Conservation (phyloP, 1,140 invertebrate species). For the Periplaneta americana region DNA sequence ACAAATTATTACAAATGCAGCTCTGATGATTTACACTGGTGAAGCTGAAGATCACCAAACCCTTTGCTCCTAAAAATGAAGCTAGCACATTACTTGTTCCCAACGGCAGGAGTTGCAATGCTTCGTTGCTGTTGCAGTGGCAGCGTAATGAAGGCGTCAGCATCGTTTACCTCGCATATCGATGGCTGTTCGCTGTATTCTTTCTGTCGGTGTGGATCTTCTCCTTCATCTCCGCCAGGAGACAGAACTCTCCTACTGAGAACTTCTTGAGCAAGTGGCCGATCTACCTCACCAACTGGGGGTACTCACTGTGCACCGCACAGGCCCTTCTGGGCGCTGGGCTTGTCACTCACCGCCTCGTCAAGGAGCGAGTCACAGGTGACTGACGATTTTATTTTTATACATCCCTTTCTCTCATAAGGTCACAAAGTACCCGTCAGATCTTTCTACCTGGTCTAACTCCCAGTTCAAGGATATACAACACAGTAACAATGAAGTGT, state of each 20-base stretch:
- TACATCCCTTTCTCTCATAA: too few species aligned
- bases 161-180: conserved; percentile 46
- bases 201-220: conserved; percentile 46
- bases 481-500: too few species aligned
- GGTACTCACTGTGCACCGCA: conserved; percentile 46
- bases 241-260: conserved; percentile 25
- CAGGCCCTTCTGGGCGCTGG: conserved; percentile 41
- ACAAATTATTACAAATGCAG: background rate
- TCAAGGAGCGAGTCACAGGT: background rate
- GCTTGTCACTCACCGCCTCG: conserved; percentile 30
- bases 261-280: conserved; percentile 44
- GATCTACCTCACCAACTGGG: conserved; percentile 75
- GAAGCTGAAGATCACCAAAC: background rate
- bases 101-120: too few species aligned
- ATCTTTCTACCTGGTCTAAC: too few species aligned
- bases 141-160: conserved; percentile 24
- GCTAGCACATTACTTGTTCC: background rate
- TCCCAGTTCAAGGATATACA: too few species aligned
- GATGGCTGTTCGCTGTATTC: conserved; percentile 42
- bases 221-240: conserved; percentile 40
- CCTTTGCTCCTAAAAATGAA: too few species aligned
- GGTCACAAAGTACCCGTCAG: too few species aligned
- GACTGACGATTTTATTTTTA: too few species aligned
- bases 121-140: conserved; percentile 18
- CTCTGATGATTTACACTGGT: background rate